phyloP scores from a whole-genome alignment of 2,888 invertebrate species.

The Coelinius sp. region DNA sequence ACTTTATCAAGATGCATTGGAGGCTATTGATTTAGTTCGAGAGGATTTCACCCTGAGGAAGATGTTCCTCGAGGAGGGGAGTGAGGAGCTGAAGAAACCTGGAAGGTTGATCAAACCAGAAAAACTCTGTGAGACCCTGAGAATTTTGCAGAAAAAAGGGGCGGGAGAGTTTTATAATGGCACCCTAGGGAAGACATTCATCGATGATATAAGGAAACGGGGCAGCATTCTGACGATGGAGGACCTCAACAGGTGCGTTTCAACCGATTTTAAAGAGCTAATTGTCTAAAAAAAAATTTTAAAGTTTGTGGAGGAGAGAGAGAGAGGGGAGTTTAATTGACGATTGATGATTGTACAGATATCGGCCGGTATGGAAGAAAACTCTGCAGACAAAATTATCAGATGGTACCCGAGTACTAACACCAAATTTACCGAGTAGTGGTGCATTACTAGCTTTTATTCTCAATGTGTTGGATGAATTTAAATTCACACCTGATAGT shows the following conservation, averaged over 20 bases:
- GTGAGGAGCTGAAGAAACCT: constrained; percentile 72
- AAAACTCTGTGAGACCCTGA: constrained; percentile 81
- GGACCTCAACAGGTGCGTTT: constrained; percentile 75
- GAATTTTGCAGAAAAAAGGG: constrained; percentile 78
- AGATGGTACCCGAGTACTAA: constrained; percentile 79
- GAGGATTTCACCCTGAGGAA: constrained; percentile 77
- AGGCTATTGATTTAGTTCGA: constrained; percentile 73
- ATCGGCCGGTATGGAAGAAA: constrained; percentile 77
- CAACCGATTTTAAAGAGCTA: not conserved
- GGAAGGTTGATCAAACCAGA: constrained; percentile 78
- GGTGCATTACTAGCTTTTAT: constrained; percentile 87
- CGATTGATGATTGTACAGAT: constrained; percentile 44
- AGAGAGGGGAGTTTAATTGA: not conserved
- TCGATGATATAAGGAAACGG: constrained; percentile 79
- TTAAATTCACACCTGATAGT: constrained; percentile 70
- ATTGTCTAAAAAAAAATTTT: no score
- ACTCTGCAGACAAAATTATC: constrained; percentile 75
- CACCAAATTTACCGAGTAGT: constrained; percentile 87
- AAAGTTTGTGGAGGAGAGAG: no score
- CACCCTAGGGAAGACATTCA: constrained; percentile 76
- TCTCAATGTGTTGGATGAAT: constrained; percentile 81
- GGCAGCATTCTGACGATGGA: constrained; percentile 82
- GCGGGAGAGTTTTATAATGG: constrained; percentile 87
- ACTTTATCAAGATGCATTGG: constrained; percentile 75
- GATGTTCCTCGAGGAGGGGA: constrained; percentile 76